Percentiles rank a stretch among this genome's conserved stretches.
These are phyloP conservation scores for Tenebrio molitor DNA, from an alignment of 1,140 invertebrate genomes.

Conservation along the genomic window DNA sequence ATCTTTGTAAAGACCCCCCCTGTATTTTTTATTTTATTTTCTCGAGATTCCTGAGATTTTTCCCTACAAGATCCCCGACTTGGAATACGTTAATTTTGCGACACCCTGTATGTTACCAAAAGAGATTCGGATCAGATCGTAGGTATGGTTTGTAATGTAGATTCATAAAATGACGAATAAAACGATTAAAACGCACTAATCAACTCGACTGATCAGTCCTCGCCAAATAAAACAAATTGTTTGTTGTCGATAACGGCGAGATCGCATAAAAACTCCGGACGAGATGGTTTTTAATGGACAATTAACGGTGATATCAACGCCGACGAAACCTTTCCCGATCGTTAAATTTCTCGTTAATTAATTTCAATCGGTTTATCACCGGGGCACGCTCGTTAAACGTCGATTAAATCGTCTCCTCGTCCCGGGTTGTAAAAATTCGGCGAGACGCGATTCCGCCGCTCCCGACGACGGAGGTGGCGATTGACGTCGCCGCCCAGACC, in stretches of 20 bases:
- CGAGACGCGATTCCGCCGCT: no score
- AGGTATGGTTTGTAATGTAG: no score
- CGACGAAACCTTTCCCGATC: neutral
- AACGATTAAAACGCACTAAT: constrained; percentile 24
- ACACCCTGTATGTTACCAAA: no score
- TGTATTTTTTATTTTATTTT: no score
- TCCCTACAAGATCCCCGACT: no score
- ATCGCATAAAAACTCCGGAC: neutral
- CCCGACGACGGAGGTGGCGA: neutral
- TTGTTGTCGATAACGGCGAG: constrained; percentile 21
- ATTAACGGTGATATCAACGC: constrained; percentile 26
- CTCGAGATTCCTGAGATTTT: no score
- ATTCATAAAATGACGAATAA: constrained; percentile 22
- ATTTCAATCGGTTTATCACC: constrained; percentile 22
- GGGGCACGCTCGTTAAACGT: neutral
- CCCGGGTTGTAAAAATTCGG: no score
- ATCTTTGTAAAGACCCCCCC: no score
- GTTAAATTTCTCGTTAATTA: constrained; percentile 29
- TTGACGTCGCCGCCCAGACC: neutral
- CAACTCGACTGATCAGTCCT: neutral
- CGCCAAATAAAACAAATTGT: constrained; percentile 39
- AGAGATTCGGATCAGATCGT: no score
- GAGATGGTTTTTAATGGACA: constrained; percentile 26
- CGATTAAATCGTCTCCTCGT: neutral
- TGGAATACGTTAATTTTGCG: no score